Base-by-base conservation (phyloP, 2,797 vertebrate genomes). In the Melanotaenia maccullochi region DNA sequence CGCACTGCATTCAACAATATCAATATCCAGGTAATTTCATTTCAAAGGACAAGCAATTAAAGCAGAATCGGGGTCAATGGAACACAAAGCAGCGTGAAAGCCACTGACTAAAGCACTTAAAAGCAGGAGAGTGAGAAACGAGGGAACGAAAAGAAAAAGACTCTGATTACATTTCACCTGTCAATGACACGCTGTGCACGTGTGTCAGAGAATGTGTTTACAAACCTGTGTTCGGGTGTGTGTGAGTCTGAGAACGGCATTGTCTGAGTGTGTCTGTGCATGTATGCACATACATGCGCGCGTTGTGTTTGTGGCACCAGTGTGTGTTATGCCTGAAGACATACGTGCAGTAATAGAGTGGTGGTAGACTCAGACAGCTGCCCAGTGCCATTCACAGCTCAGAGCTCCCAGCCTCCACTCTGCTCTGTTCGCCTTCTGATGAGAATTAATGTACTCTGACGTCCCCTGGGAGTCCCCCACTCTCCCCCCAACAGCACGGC, bases 401-500 rank as follows among this genome's bases (percentile, higher is more conserved):
- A 95, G 93, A 92, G 92, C 92, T 92, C 89, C 89, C 90, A 91
- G 92, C 86, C 93, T 94, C 94, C 88, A 94, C 90, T 90, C 90
- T 85, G 89, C 90, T 91, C 89, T 87, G 86, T 87, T 94, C 93
- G 89, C 92, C 93, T 95, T 94, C 94, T 93, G 95, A 96, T 96
- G 95, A 95, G 96, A 97, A 96, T 95, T 96, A 96, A 96, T 96
- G 95, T 95, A 90, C 94, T 96, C 93, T 94, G 95, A 96, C 93
- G 92, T 95, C 95, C 94, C 94, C 76, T 91, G 95, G 94, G 96
- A 96, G 91, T 92, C 87, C 87, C 91, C 69, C 80, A 24, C 86
- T 51, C 82, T 64, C 47, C n/a, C 8, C 85, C 80, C 73, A 90
- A 90, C 86, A 87, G 87, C 88, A 93, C 81, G 85, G 84, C 95